Evolutionary conservation across 92 coral and sea anemone genomes (phyloP), one percentile per base, ranked within the genome.

Genomic region (Phenganax subtilis): DNA sequence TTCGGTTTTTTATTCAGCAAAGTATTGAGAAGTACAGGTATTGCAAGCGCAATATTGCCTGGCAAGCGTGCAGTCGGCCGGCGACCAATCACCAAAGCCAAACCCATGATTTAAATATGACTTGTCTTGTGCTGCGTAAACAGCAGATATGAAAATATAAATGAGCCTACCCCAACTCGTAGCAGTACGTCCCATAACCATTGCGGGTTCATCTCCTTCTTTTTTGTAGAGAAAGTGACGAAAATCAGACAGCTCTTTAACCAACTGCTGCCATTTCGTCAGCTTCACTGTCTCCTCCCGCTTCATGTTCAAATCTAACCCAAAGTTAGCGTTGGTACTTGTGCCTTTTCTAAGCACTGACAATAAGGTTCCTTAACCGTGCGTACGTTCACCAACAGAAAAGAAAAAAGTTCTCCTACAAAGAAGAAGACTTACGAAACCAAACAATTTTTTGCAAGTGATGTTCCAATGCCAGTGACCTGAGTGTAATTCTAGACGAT

Each of bases 181-280:
- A 12, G 71, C 72, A 27, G 82, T 78, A 78, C 82, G 82, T 60
- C 82, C 82, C 82, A 78, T 78, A 61, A 78, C 82, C 15, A 78
- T 58, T 1, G 82, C 72, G 8, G 20, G 54, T 44, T 53, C 82
- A 9, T 78, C 82, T 51, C 25, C 82, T 20, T 78, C 72, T 78
- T 62, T 78, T 27, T 67, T n/a, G 72, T 78, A 78, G 11, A 78
- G 55, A 62, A 78, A 78, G 15, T 61, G 11, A 15, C 20, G 27
- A 57, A 78, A 64, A 51, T 27, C 71, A 53, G 55, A 37, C 11
- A 56, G 82, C 44, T 60, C 6, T 15, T 63, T 28, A 25, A n/a
- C 25, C 14, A 78, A 25, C 30, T 55, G 57, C 20, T 78, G 72
- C 12, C 31, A 2, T 8, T 27, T 25, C 55, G 57, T 78, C 55